These are phyloP conservation scores for Cotesia vestalis DNA, from an alignment of 1,140 invertebrate species.

Conservation along the genomic window DNA sequence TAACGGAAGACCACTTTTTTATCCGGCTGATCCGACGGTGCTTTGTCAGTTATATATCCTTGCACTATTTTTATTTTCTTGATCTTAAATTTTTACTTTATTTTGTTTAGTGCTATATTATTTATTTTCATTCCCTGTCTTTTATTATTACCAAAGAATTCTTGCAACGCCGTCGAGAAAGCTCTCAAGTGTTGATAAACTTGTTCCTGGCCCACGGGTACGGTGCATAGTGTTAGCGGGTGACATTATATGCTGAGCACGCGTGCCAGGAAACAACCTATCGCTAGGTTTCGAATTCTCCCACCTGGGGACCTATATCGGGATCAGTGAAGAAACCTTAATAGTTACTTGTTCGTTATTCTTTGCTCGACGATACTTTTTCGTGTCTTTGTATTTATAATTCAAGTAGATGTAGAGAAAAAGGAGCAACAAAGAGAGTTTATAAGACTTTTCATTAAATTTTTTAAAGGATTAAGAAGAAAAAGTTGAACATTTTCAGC, in stretches of 20 bases:
- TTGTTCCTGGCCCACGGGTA: neutral
- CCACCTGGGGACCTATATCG: slow-evolving; percentile 17
- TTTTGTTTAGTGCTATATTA: neutral
- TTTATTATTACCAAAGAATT: slow-evolving; percentile 1
- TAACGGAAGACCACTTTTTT: slow-evolving; percentile 43
- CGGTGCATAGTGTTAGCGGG: neutral
- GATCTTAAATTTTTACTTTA: slow-evolving; percentile 26
- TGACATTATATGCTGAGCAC: slow-evolving; percentile 23
- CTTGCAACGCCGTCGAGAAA: slow-evolving; percentile 34
- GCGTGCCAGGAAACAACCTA: slow-evolving; percentile 19
- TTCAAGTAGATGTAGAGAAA: neutral
- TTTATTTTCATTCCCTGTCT: slow-evolving; percentile 15
- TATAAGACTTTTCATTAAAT: no score
- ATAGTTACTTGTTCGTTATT: slow-evolving; percentile 13
- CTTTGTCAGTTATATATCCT: slow-evolving; percentile 30
- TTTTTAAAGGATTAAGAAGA: no score
- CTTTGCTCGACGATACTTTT: neutral
- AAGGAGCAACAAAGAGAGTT: no score
- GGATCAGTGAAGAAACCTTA: slow-evolving; percentile 13
- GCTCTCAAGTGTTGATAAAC: slow-evolving; percentile 32
- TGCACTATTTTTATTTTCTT: slow-evolving; percentile 3
- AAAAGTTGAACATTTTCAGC: no score
- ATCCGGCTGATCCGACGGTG: slow-evolving; percentile 46
- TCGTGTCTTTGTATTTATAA: neutral
- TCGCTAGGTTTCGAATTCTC: slow-evolving; percentile 10